phyloP scores from a whole-genome alignment of 2,888 invertebrate species.

The Phanerotoma sp. region DNA sequence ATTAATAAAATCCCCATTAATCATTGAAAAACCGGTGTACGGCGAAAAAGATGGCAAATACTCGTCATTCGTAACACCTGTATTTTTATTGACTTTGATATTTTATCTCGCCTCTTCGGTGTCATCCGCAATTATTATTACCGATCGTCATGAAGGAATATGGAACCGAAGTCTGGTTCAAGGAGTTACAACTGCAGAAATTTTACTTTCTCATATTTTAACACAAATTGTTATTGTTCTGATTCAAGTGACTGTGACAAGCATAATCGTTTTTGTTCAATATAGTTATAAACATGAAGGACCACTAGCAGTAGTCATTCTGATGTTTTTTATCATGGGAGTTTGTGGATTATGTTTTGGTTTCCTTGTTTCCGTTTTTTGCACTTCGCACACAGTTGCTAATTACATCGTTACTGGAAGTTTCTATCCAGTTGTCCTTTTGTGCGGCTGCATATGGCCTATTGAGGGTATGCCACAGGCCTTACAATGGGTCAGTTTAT shows the following conservation, averaged over 20 bases:
- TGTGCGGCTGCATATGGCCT: constrained; percentile 77
- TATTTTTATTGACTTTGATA: constrained; percentile 79
- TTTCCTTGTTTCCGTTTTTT: constrained; percentile 78
- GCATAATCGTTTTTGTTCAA: constrained; percentile 65
- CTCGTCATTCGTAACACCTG: constrained; percentile 81
- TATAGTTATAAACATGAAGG: constrained; percentile 68
- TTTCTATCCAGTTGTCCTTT: constrained; percentile 85
- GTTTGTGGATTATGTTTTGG: constrained; percentile 85
- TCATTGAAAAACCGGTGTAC: constrained; percentile 70
- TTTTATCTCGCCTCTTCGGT: constrained; percentile 84
- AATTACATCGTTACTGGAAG: constrained; percentile 85
- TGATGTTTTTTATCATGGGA: constrained; percentile 71
- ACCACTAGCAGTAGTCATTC: constrained; percentile 63
- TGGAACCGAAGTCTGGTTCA: constrained; percentile 87
- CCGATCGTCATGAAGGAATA: constrained; percentile 79
- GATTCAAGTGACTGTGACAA: constrained; percentile 67
- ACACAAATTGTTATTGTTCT: constrained; percentile 74
- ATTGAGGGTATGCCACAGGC: constrained; percentile 68
- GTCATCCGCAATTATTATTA: constrained; percentile 79
- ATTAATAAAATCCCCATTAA: constrained; percentile 65
- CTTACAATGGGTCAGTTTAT: constrained; percentile 65
- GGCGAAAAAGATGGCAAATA: constrained; percentile 70
- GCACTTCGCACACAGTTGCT: constrained; percentile 75
- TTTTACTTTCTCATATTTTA: constrained; percentile 77
- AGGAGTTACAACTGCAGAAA: constrained; percentile 76